Conservation (phyloP, 2,113 vertebrate genomes). For the Sceloporus tristichus region DNA sequence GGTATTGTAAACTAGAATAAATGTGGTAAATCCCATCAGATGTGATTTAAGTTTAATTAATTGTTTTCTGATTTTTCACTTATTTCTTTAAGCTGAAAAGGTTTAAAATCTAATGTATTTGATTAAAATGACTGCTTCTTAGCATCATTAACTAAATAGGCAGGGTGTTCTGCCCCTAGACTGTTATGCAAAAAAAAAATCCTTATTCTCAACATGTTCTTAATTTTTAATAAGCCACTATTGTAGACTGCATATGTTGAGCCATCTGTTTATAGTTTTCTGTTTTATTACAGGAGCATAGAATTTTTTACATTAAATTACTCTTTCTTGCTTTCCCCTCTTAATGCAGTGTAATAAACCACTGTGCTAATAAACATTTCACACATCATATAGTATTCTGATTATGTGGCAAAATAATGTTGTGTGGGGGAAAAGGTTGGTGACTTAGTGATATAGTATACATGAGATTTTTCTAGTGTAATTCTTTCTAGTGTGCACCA, state of each 20-base stretch:
- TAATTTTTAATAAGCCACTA: conserved; percentile 51
- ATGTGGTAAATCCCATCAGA: neutral
- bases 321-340: conserved; percentile 8
- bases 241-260: conserved; percentile 42
- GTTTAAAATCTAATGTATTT: neutral
- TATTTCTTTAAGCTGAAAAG: neutral
- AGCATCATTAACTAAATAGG: conserved; percentile 34
- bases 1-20: conserved; percentile 34
- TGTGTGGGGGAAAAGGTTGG: neutral
- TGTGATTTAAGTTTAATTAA: conserved; percentile 8
- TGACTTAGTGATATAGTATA: neutral
- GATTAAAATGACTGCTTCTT: conserved; percentile 26
- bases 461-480: neutral
- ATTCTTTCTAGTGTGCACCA: too few relatives aligned
- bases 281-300: conserved; percentile 44
- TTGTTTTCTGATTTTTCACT: conserved; percentile 27
- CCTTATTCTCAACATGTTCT: conserved; percentile 41
- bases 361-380: neutral
- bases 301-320: conserved; percentile 38
- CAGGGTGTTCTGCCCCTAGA: conserved; percentile 23
- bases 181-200: conserved; percentile 28
- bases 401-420: neutral
- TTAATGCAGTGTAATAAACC: conserved; percentile 14
- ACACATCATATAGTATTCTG: neutral
- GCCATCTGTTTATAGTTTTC: conserved; percentile 55